Base-by-base conservation (phyloP, 2,888 invertebrate genomes). In the Cosmorhoe ocellata region DNA sequence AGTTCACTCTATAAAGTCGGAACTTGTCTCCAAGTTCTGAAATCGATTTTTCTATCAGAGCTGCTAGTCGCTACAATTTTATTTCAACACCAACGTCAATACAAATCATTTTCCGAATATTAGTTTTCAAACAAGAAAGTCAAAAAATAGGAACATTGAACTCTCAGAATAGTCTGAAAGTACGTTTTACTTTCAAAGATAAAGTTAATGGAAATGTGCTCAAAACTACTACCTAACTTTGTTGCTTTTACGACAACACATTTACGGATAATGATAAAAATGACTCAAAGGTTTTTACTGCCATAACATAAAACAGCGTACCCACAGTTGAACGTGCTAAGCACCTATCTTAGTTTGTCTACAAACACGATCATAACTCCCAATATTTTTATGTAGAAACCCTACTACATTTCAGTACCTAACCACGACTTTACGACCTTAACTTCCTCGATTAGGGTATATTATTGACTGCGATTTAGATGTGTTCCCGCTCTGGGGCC, bases 271-370 rank as follows among this genome's bases (percentile, higher is more conserved):
- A 46, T 56, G 49, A 52, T 46, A 56, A 53, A 56, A 57, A 47
- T 47, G 38, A 27, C 40, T 34, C 34, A 34, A 53, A 53, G 53
- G 52, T 55, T 61, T 56, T 61, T 58, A 56, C 54, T 49, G 42
- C 47, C 40, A 31, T 45, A 49, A 47, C 49, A 56, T 56, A 58
- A 58, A 58, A 61, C 38, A 40, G 39, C 45, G 38, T n/a, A 33
- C 32, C 53, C 51, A 46, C 55, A 45, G 41, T 41, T 32, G 36
- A 50, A 56, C 54, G 61, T 59, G 58, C 52, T 55, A 52, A 58
- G 56, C 49, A 45, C 37, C 51, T 30, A 46, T 50, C 54, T 54
- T 57, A 59, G 52, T 55, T 46, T 51, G 52, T 61, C 49, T 51
- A 43, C 49, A 53, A 57, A 57, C 43, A 47, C 49, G 50, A 53